Evolutionary conservation across 1,140 invertebrate species (phyloP).

Genomic region (Drosophila pseudoananassae): DNA sequence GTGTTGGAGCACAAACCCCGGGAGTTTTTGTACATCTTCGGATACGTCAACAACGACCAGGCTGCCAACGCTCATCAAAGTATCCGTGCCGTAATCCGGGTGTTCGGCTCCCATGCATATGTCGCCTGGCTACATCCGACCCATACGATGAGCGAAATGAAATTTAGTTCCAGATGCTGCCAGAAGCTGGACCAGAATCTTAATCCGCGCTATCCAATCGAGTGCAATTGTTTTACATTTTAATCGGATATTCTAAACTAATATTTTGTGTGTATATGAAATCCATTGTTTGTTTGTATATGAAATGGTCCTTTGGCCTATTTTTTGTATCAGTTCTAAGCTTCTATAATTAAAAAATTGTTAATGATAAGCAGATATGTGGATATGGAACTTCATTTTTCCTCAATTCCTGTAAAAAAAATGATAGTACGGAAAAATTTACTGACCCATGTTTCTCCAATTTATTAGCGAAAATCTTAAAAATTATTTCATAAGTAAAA

Average conservation of each 20-base stretch:
- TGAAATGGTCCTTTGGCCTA: background rate
- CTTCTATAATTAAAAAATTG: background rate
- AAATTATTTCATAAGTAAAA: no score
- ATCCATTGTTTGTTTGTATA: background rate
- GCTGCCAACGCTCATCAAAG: constrained; percentile 32
- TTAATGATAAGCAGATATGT: background rate
- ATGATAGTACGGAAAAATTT: no score
- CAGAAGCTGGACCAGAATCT: constrained; percentile 4
- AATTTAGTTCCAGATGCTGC: constrained; percentile 18
- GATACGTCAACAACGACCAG: constrained; percentile 45
- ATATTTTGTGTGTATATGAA: background rate
- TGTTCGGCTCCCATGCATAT: constrained; percentile 25
- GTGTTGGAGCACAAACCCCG: constrained; percentile 16
- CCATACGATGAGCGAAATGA: background rate
- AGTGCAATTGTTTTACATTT: constrained; percentile 26
- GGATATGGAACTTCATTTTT: background rate
- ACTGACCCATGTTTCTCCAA: no score
- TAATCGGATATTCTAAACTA: background rate
- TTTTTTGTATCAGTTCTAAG: background rate
- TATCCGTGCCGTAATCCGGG: constrained; percentile 2
- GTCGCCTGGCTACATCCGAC: constrained; percentile 38
- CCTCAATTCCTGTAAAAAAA: background rate
- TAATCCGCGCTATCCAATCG: no score
- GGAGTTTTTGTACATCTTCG: constrained; percentile 27
- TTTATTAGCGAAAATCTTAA: no score